A percentile compares a stretch with the other conserved stretches of the same genome.
phyloP scores from a whole-genome alignment of 2,113 vertebrate species.

The Odontophorus gujanensis region DNA sequence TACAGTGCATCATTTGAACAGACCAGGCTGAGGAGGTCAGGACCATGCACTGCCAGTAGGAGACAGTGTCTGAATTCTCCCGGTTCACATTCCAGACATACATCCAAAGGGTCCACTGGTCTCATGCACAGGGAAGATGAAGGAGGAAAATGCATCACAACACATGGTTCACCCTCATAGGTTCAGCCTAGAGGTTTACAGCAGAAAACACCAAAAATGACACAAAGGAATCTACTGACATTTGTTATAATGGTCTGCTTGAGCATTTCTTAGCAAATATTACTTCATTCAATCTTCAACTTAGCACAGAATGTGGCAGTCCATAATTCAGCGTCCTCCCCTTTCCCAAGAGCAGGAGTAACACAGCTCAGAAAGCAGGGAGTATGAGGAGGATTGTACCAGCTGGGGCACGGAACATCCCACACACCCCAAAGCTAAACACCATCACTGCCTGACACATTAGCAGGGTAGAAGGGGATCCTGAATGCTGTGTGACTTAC shows the following conservation, averaged over 20 bases:
- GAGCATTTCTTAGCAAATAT: neutral
- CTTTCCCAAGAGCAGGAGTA: neutral
- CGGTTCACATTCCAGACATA: neutral
- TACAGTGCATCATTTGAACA: neutral
- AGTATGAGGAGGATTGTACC: neutral
- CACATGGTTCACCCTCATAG: neutral
- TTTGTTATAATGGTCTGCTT: neutral
- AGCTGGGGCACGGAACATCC: fast-evolving
- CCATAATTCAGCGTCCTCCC: fast-evolving
- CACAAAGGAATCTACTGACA: neutral
- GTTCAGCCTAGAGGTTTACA: neutral
- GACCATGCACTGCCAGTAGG: neutral
- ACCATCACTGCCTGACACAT: neutral
- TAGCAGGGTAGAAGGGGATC: neutral
- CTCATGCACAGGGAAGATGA: neutral
- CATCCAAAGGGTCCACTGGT: neutral
- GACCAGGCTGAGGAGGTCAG: neutral
- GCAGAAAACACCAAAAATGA: neutral
- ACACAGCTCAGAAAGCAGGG: neutral
- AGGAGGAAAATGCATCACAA: neutral
- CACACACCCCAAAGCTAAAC: neutral
- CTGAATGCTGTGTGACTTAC: neutral
- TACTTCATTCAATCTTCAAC: neutral
- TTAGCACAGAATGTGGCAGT: neutral
- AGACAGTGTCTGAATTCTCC: neutral